These are phyloP conservation scores for Polymixis lichenea DNA, from an alignment of 2,888 invertebrate genomes.

Conservation along the genomic window DNA sequence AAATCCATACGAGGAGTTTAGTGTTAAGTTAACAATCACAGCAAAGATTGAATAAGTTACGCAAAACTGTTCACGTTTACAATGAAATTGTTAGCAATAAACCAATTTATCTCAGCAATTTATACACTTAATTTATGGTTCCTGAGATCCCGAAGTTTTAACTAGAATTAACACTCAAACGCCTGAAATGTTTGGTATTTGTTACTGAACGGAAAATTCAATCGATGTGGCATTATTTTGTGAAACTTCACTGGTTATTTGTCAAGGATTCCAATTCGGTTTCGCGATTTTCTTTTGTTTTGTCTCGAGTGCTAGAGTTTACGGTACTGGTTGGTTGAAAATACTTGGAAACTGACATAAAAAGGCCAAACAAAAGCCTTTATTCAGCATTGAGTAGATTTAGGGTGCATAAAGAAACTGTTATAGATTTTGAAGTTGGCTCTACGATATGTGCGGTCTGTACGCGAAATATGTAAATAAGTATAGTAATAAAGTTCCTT, in stretches of 20 bases:
- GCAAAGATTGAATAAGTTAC: neutral
- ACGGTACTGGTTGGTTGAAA: slow-evolving; percentile 1
- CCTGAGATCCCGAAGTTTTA: slow-evolving; percentile 14
- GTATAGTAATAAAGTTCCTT: neutral
- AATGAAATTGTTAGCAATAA: slow-evolving; percentile 1
- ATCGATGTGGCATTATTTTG: neutral
- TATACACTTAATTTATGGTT: slow-evolving; percentile 11
- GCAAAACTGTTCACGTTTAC: neutral
- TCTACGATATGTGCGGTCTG: neutral
- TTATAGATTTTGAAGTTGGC: neutral
- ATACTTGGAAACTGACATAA: neutral
- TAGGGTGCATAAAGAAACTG: neutral
- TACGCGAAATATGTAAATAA: neutral
- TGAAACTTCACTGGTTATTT: neutral
- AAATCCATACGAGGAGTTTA: neutral
- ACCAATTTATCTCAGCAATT: slow-evolving; percentile 14
- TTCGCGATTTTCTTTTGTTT: slow-evolving; percentile 17
- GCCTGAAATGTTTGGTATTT: neutral
- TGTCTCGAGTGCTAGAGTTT: neutral
- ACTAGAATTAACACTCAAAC: slow-evolving; percentile 25
- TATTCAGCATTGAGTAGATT: neutral
- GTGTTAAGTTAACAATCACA: too few species aligned
- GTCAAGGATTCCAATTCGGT: neutral
- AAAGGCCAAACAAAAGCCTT: neutral
- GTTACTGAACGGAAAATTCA: neutral